Evolutionary conservation across 2,888 invertebrate species (phyloP), one percentile per base, ranked within the genome.

Genomic region (Pseudolycoriella hygida): DNA sequence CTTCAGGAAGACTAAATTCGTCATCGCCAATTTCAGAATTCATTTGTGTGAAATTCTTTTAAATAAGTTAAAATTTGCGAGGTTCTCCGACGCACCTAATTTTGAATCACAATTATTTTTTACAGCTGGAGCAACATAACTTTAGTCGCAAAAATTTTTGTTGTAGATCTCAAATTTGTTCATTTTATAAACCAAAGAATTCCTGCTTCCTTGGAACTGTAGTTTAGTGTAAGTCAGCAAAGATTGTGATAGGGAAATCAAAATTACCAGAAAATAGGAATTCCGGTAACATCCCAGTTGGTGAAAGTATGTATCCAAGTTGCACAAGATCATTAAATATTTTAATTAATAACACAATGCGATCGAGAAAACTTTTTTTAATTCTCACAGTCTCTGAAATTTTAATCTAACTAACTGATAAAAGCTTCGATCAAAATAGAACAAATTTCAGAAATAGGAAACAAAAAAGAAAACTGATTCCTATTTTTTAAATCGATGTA

Each of bases 231-330:
- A 17, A 15, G 17, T n/a, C 11, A 37, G 11, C 8, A 39, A 39
- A 15, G 5, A 39, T 17, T 17, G 15, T 17, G 17, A 3, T 3
- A 17, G 4, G 15, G 3, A 40, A 40, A 34, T 5, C 11, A 5
- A 34, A 34, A 34, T 53, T 54, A 57, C 54, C 54, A 46, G 53
- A 50, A 50, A 56, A 55, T 45, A 54, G 45, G 50, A 54, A 51
- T 48, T 57, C 56, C 47, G 56, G 55, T 49, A 56, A 52, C 55
- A 57, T 56, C 50, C 48, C 37, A 25, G 25, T 25, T 25, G 25
- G 25, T 25, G 8, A 25, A 25, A 25, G 25, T 25, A 6, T 6
- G 8, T 25, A 25, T 25, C 25, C 25, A 25, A 25, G 8, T 25
- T 8, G 8, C 25, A 25, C 25, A 25, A 25, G 25, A 25, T 25